A percentile compares a stretch with the other conserved stretches of the same genome.
Evolutionary conservation across 2,888 invertebrate species (phyloP).

Genomic region (Lasioglossum leucozonium): DNA sequence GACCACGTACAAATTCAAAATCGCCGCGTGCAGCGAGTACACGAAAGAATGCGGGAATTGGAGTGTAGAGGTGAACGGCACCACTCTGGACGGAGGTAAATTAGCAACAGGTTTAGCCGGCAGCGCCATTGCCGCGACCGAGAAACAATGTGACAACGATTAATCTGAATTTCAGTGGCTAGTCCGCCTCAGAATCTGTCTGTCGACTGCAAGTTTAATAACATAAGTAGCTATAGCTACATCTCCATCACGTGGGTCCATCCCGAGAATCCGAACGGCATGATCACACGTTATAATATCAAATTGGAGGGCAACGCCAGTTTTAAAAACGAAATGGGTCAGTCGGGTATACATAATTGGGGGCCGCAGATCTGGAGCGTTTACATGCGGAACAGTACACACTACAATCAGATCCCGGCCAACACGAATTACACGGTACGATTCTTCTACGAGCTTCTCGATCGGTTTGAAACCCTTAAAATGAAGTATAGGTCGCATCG

Average conservation of each 20-base stretch:
- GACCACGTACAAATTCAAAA: constrained; percentile 92
- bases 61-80: constrained; percentile 91
- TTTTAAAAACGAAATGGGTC: constrained; percentile 85
- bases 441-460: background rate
- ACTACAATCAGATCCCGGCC: constrained; percentile 90
- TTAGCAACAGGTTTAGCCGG: background rate
- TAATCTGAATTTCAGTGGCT: constrained; percentile 85
- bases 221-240: constrained; percentile 86
- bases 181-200: constrained; percentile 90
- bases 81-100: constrained; percentile 91
- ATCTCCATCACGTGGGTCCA: constrained; percentile 91
- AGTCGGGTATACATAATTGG: constrained; percentile 85
- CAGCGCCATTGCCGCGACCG: background rate
- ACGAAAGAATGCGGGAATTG: constrained; percentile 91
- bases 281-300: constrained; percentile 91
- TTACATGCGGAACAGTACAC: constrained; percentile 83
- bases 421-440: constrained; percentile 94
- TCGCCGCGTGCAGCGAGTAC: constrained; percentile 92
- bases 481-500: too few relatives aligned
- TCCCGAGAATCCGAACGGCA: constrained; percentile 91
- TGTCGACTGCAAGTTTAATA: constrained; percentile 89
- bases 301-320: constrained; percentile 86
- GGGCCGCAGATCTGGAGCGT: constrained; percentile 87
- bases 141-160: background rate
- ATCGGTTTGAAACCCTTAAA: too few relatives aligned